Base-by-base conservation (phyloP, 2,113 vertebrate species). In the Peromyscus maniculatus region DNA sequence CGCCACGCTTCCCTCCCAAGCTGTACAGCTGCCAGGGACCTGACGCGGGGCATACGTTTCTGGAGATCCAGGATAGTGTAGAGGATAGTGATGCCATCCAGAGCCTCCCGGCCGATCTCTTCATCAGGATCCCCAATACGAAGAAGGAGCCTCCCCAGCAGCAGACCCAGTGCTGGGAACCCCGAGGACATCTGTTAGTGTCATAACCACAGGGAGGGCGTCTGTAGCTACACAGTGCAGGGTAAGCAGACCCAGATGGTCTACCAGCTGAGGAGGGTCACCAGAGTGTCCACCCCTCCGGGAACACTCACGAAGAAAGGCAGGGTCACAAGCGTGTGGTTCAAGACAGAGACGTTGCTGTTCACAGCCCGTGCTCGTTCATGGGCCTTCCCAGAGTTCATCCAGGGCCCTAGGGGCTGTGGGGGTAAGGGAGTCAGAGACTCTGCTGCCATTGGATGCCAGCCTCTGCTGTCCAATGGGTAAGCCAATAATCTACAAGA, bases 341-440 rank as follows among this genome's bases (percentile, higher is more conserved):
- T 97, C 88, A 98, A 66, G 77, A 98, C 62, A 66, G 94, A 97
- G 26, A 98, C 92, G 1, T 89, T 96, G 96, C 93, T 94, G 39
- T 94, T 97, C 86, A 98, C 97, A 9, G 98, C 98, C 39, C 97
- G 94, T 0, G 94, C 97, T 33, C 98, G 89, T 52, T 98, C 98
- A 0, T 98, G 97, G 22, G 69, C 91, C 92, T 98, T 98, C 64
- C 88, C 97, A 7, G 98, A 98, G 78, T 95, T 97, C 97, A 98
- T 98, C 98, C 98, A 98, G 83, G 98, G 97, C 36, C 91, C 96
- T 69, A 98, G 95, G 0, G 95, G 96, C 98, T 98, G 87, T 33
- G 90, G 49, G 62, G 72, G 93, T 43, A 93, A 96, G 59, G 46
- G 39, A 1, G 43, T 43, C 43, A 43, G 12, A 55, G 59, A 80